Base-by-base conservation (phyloP, 2,113 vertebrate species). In the Odontophorus gujanensis region DNA sequence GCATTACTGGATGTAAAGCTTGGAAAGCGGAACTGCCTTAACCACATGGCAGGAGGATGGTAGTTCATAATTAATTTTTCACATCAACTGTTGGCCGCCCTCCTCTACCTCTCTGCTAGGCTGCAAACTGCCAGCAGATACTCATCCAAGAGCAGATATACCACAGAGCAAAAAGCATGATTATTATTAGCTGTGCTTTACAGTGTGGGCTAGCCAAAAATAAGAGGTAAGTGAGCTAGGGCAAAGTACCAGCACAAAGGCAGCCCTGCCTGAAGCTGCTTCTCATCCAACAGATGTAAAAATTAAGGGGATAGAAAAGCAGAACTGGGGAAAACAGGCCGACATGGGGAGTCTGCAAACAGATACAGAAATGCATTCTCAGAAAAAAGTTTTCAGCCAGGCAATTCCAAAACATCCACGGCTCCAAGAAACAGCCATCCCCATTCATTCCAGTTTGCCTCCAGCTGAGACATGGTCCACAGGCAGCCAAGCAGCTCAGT, bases 21-120 rank as follows among this genome's bases (percentile, higher is more conserved):
- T 95, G 81, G 83, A 92, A 86, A 87, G 84, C 69, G 90, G 50
- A 89, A 69, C 26, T 79, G 74, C n/a, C 30, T 87, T 79, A 81
- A 87, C 73, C 48, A 72, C 16, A 4, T 48, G 71, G 86, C 74
- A 94, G 74, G 48, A 92, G 59, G 45, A 91, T 59, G 67, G 81
- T 58, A 89, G 63, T 11, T 83, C 48, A 82, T 79, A 92, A 95
- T 92, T 94, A 89, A 92, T 95, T 91, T 96, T 92, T 71, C 78
- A 91, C 89, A 91, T 79, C 81, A 89, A 40, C 71, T 89, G 77
- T 50, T 91, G 86, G 87, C 81, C 7, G 3, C 63, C 63, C 74
- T 94, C 69, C 74, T 95, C 86, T 82, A 94, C 92, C 65, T 95
- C 96, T 95, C 87, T 92, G 63, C 50, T 76, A 76, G 81, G 58